Base-by-base conservation (phyloP, 2,888 invertebrate genomes). In the Macrostomum cliftonense region DNA sequence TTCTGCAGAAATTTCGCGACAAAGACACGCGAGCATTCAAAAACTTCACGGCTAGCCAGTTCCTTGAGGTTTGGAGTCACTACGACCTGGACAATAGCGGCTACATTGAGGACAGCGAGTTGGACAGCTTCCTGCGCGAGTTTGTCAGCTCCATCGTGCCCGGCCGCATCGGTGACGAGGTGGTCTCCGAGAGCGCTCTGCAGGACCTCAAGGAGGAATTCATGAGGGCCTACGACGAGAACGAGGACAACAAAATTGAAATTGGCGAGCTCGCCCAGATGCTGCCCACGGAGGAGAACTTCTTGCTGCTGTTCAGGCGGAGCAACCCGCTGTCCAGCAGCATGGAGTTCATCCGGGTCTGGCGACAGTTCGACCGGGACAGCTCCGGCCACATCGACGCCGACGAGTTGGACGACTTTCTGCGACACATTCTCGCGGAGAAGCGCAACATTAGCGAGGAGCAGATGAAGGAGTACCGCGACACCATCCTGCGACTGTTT, bases 21-120 rank as follows among this genome's bases (percentile, higher is more conserved):
- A 82, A 82, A 1, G 82, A 85, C 63, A 85, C 84, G 44, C 76
- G 83, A 49, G 84, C 87, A 65, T 74, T 88, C 65, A 83, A 82
- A 72, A 83, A 85, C 70, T 76, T 89, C 45, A 85, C 86, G 0
- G 87, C 88, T 11, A 82, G 83, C 68, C 88, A 88, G 73, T 88
- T 89, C 70, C 86, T 87, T 83, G 86, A 87, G 65, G 86, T 88
- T n/a, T 89, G 88, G 88, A 83, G 83, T 64, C 87, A 89, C 71
- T 89, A 88, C 70, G 88, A 89, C 68, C 78, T 78, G 63, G 88
- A 89, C 66, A 88, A 85, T 55, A 89, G 89, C 67, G 88, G 88
- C 52, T 89, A 82, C 74, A 88, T 89, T 60, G 88, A 89, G 71
- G 88, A 86, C 42, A 82, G 82, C 1, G 89, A 89, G 68, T 72